Evolutionary conservation across 2,113 vertebrate genomes (phyloP), one percentile per base, ranked within the genome.

Genomic region (Pelvicachromis taeniatus): DNA sequence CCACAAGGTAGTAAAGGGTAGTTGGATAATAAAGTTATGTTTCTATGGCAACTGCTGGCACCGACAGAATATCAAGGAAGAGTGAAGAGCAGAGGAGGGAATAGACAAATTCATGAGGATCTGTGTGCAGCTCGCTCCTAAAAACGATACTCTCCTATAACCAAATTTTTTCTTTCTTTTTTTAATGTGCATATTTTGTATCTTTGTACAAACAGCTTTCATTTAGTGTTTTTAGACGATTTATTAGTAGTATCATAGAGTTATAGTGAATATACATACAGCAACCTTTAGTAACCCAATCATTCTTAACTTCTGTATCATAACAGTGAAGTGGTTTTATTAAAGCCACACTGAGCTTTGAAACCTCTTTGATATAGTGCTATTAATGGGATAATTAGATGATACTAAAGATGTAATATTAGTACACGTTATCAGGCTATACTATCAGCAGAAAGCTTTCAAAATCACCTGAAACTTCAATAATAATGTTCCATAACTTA

Each of bases 11-110:
- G 87, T 91, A 93, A 93, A 93, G 89, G 85, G 86, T 92, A 91
- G 85, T 86, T 87, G 85, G 86, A 93, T 94, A 91, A 94, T 93
- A 94, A 95, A 94, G 92, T 94, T 90, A 88, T 12, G 91, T 94
- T 95, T 91, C 96, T 93, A 96, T 95, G 90, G 95, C 92, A 95
- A 95, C 94, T 93, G 61, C 40, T 68, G 81, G 85, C 80, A 75
- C 78, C 56, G 77, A 90, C 80, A 91, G 81, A 85, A 90, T 85
- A 91, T 94, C 63, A 92, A 85, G 58, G 73, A 88, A 86, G 78
- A 90, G 77, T 89, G 79, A 90, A 50, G 87, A 79, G 85, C 61
- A 81, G 61, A 88, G 73, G 77, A 86, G 81, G 59, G 68, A 86
- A 85, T 2, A 73, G 61, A 82, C 50, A 59, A 77, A 91, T 90